A percentile compares a stretch with the other conserved stretches of the same genome.
phyloP scores from a whole-genome alignment of 2,797 vertebrate genomes.

The Argentina silus region DNA sequence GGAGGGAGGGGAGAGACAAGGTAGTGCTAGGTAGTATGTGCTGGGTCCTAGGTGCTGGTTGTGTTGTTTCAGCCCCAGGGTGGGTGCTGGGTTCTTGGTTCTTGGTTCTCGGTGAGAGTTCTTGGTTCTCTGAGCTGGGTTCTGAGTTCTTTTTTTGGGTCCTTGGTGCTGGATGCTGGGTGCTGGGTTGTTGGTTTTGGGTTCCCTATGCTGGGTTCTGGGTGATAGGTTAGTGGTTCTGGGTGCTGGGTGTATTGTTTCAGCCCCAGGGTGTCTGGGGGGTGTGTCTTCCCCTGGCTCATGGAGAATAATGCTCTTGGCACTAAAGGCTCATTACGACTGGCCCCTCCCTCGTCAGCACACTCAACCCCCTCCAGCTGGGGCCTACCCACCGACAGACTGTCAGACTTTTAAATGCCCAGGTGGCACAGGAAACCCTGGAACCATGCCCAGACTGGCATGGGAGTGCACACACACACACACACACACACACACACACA shows the following conservation, averaged over 20 bases:
- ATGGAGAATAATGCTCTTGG: conserved; percentile 71
- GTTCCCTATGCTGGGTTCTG: too few species aligned
- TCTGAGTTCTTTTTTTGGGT: too few species aligned
- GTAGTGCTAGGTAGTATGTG: neutral
- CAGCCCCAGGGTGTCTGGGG: conserved; percentile 51
- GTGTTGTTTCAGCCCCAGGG: conserved; percentile 36
- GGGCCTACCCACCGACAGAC: conserved; percentile 70
- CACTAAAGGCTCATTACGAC: conserved; percentile 66
- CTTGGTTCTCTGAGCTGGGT: too few species aligned
- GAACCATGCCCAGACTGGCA: conserved; percentile 72
- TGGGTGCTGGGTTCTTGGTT: conserved; percentile 26
- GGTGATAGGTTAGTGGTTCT: too few species aligned
- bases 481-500: conserved; percentile 21
- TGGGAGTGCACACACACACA: conserved; percentile 45
- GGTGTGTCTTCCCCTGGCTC: conserved; percentile 31
- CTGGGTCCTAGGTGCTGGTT: neutral
- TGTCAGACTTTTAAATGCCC: conserved; percentile 72
- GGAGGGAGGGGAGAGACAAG: neutral
- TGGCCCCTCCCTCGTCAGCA: conserved; percentile 48
- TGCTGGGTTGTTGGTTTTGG: too few species aligned
- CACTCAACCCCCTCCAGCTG: conserved; percentile 66
- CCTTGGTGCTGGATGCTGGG: conserved; percentile 27
- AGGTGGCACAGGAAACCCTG: conserved; percentile 79
- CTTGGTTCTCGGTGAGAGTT: too few species aligned
- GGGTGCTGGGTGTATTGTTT: conserved; percentile 53